These are phyloP conservation scores for Geotria australis DNA, from an alignment of 2,797 vertebrate genomes.

Conservation along the genomic window DNA sequence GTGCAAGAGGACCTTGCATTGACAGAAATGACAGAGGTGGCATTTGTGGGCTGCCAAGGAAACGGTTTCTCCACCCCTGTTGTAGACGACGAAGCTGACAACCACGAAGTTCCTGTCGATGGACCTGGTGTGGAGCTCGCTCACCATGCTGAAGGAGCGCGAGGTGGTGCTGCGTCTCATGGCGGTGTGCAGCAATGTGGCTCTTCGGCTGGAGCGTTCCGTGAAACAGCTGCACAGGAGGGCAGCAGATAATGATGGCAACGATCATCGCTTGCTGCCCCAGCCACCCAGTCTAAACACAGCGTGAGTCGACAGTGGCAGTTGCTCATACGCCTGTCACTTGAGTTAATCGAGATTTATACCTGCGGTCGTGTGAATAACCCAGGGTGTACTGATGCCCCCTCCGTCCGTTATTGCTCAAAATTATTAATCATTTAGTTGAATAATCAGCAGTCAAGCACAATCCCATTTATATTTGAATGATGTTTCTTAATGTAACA, in stretches of 20 bases:
- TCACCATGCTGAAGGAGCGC: slow-evolving; percentile 43
- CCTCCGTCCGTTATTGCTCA: too few relatives aligned
- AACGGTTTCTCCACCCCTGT: too few relatives aligned
- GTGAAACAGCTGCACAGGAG: slow-evolving; percentile 21
- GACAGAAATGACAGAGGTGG: too few relatives aligned
- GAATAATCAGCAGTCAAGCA: too few relatives aligned
- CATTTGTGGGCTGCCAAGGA: too few relatives aligned
- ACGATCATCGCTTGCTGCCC: slow-evolving; percentile 17
- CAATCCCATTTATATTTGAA: too few relatives aligned
- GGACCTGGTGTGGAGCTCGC: slow-evolving; percentile 41
- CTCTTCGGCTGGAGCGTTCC: slow-evolving; percentile 41
- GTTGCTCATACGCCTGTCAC: neutral
- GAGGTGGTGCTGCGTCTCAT: slow-evolving; percentile 51
- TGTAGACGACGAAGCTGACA: slow-evolving; percentile 11
- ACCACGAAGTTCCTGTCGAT: slow-evolving; percentile 35
- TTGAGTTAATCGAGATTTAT: too few relatives aligned
- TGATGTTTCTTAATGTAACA: too few relatives aligned
- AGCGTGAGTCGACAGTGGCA: slow-evolving; percentile 19
- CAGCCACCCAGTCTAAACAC: slow-evolving; percentile 40
- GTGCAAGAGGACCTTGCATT: too few relatives aligned
- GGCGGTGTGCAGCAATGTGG: slow-evolving; percentile 65
- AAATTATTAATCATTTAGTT: too few relatives aligned
- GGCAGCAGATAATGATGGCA: slow-evolving; percentile 14
- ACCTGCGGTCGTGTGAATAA: too few relatives aligned
- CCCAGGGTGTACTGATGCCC: too few relatives aligned